These are phyloP conservation scores for Polypedilum vanderplanki DNA, from an alignment of 1,140 invertebrate species.

Conservation along the genomic window DNA sequence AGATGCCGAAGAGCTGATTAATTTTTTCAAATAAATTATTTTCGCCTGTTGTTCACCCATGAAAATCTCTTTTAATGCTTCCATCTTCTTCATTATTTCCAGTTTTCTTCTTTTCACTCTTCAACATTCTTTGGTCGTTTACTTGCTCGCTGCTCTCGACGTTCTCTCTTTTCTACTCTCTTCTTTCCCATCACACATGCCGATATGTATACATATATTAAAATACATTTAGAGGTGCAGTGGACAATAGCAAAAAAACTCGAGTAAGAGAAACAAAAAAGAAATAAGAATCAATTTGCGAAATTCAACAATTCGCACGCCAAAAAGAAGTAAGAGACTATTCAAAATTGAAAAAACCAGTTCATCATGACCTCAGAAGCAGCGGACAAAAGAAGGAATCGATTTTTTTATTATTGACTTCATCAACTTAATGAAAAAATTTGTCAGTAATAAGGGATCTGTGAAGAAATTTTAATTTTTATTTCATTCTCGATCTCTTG, in stretches of 20 bases:
- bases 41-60: conserved; percentile 23
- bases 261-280: background rate
- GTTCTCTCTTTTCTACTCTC: background rate
- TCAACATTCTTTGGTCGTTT: background rate
- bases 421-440: background rate
- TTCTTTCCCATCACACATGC: background rate
- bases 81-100: conserved; percentile 19
- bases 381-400: background rate
- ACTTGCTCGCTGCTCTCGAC: background rate
- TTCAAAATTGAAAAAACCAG: background rate
- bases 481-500: background rate
- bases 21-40: conserved; percentile 27
- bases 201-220: background rate
- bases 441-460: background rate
- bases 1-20: conserved; percentile 19
- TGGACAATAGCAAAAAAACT: background rate
- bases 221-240: conserved; percentile 12
- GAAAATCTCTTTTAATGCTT: conserved; percentile 15
- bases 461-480: background rate
- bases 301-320: background rate
- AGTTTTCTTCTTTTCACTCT: conserved; percentile 14
- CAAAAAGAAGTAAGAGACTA: background rate
- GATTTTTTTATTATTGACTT: background rate
- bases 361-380: background rate
- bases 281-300: conserved; percentile 5